Evolutionary conservation across 2,888 invertebrate species (phyloP), one percentile per base, ranked within the genome.

Genomic region (Polia nebulosa): DNA sequence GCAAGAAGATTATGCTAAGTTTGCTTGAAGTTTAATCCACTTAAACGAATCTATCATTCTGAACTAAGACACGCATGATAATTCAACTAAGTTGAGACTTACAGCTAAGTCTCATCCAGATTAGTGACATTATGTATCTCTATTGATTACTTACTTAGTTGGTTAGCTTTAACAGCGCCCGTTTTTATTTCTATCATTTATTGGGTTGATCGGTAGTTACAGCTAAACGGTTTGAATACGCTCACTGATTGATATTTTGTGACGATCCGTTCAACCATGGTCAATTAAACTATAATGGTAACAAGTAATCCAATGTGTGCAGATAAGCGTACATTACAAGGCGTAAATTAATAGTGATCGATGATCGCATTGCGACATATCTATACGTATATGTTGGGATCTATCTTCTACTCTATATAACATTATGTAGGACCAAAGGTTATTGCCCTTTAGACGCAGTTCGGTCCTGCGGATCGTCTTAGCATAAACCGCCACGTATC

Each of bases 271-370:
- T 56, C 34, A 25, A 41, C 39, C 44, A 58, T 69, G 64, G 64
- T 74, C 51, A 70, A 69, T 62, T 64, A 22, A 57, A 60, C 60
- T 29, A 58, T 67, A 51, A 74, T 66, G 20, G 45, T 32, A 59
- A 64, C 52, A 51, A 53, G 49, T 64, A 52, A 70, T 75, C 44
- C 41, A 58, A 66, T 66, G n/a, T n/a, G n/a, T n/a, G 57, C 61
- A 68, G 62, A 44, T 69, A 72, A 62, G 59, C 64, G 49, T 55
- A 20, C 36, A 66, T 51, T 68, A 72, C 57, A 68, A 55, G 25
- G 59, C 81, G 80, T 85, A 84, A 85, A 90, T 91, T 90, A 90
- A 88, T 87, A 83, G 87, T 88, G 90, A 91, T 91, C 88, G 90
- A 91, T 90, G 84, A 81, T 83, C 75, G 79, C 22, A 83, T 47